Conservation (phyloP, 2,113 vertebrate genomes). For the Tyto alba region DNA sequence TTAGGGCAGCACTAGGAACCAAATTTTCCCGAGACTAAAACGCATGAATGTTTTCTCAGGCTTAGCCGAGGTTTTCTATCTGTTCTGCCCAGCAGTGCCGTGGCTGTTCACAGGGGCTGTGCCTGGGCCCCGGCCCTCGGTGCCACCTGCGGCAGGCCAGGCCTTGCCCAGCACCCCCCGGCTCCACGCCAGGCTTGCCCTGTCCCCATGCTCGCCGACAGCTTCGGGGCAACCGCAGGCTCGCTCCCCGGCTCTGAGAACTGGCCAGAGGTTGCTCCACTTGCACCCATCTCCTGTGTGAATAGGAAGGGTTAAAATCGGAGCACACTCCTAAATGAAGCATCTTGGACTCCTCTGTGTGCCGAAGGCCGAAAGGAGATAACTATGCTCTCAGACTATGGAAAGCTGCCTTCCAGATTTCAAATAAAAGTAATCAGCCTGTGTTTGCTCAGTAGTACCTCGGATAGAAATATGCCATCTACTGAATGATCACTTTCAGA, state of each 20-base stretch:
- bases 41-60: neutral
- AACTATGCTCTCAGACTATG: neutral
- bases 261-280: neutral
- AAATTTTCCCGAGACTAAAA: neutral
- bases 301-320: neutral
- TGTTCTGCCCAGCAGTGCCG: neutral
- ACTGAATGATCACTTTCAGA: neutral
- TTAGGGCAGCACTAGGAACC: neutral
- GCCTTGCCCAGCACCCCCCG: neutral
- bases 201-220: neutral
- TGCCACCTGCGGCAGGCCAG: neutral
- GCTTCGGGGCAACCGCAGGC: neutral
- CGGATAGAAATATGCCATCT: neutral
- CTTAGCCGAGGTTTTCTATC: neutral
- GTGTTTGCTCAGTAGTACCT: neutral
- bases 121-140: neutral
- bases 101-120: fast-evolving
- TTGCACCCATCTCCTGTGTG: neutral
- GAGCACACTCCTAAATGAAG: neutral
- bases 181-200: neutral
- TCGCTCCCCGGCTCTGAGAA: neutral
- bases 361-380: neutral
- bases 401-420: neutral
- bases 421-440: neutral
- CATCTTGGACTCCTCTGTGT: neutral